These are phyloP conservation scores for Pampusana beccarii DNA, from an alignment of 2,113 vertebrate species.

Conservation along the genomic window DNA sequence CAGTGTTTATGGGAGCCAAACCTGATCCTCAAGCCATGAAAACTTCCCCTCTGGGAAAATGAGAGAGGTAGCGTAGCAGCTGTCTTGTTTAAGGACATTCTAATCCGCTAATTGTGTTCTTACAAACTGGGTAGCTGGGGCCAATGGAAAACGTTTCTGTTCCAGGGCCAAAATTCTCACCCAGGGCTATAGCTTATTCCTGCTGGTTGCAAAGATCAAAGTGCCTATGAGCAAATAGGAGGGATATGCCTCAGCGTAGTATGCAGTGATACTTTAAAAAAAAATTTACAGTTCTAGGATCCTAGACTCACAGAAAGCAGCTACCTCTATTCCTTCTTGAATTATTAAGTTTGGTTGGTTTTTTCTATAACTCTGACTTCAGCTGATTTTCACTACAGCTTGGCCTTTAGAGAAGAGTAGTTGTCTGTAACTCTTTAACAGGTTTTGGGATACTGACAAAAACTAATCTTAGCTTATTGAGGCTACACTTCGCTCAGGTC, in stretches of 20 bases:
- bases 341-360: neutral
- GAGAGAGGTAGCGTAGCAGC: neutral
- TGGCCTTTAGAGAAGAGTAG: neutral
- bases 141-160: neutral
- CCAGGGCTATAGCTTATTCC: neutral
- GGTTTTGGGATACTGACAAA: neutral
- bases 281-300: neutral
- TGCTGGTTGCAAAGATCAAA: neutral
- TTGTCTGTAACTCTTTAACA: neutral
- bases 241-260: neutral
- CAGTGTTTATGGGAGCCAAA: neutral
- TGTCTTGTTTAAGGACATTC: neutral
- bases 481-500: neutral
- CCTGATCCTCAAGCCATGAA: neutral
- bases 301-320: neutral
- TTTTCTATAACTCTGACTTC: neutral
- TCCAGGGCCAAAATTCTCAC: neutral
- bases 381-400: neutral
- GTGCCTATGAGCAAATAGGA: neutral
- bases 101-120: neutral
- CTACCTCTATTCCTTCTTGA: neutral
- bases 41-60: neutral
- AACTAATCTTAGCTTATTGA: neutral
- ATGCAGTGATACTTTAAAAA: neutral
- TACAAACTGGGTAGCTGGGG: neutral